These are phyloP conservation scores for Euphysa ruthae DNA, from an alignment of 30 jellyfish, hydroid and myxozoan species.

Conservation along the genomic window DNA sequence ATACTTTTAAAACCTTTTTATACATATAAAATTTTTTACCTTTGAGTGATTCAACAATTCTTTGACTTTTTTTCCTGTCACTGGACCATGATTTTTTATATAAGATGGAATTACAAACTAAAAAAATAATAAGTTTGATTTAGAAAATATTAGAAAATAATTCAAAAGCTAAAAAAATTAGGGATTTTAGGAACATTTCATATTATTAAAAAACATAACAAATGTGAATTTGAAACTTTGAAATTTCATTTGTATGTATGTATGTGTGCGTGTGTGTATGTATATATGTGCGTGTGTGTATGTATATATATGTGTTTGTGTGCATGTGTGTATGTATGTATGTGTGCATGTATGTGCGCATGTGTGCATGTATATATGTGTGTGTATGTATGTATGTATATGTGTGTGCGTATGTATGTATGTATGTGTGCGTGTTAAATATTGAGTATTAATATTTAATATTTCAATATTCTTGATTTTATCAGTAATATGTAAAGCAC, in stretches of 20 bases:
- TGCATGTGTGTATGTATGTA: neutral
- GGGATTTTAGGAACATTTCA: too few relatives aligned
- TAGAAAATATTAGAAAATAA: too few relatives aligned
- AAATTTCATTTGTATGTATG: neutral
- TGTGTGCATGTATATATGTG: neutral
- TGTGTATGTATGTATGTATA: neutral
- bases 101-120: slow-evolving; percentile 23
- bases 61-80: slow-evolving; percentile 29
- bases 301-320: neutral
- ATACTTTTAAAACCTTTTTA: neutral
- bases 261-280: neutral
- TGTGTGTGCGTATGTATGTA: neutral
- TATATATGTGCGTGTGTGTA: neutral
- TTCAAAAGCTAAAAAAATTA: neutral
- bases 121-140: too few relatives aligned
- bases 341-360: too few relatives aligned
- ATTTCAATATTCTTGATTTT: too few relatives aligned
- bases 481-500: too few relatives aligned
- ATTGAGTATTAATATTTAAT: too few relatives aligned
- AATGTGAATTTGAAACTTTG: neutral
- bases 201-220: too few relatives aligned
- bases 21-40: slow-evolving; percentile 23
- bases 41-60: slow-evolving; percentile 46
- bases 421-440: too few relatives aligned
- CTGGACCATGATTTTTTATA: slow-evolving; percentile 72